These are phyloP conservation scores for Andrena chrysosceles DNA, from an alignment of 2,888 invertebrate genomes.

Conservation along the genomic window DNA sequence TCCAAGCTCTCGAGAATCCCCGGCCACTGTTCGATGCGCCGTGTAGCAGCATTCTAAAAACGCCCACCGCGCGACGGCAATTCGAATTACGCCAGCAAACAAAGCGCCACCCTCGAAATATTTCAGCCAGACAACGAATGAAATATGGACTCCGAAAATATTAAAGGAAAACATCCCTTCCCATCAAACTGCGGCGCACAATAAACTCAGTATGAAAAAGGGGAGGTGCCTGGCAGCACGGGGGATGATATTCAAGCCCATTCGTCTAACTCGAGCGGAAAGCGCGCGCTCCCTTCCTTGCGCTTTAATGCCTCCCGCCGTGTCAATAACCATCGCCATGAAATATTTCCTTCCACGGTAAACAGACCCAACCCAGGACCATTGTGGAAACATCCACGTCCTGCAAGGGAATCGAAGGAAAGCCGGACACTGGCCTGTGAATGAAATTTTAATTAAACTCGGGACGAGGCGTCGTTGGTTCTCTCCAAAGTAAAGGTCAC, in stretches of 20 bases:
- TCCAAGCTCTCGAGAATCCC: not conserved
- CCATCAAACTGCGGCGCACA: slow-evolving; percentile 7
- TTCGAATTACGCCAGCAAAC: not conserved
- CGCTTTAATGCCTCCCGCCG: slow-evolving; percentile 35
- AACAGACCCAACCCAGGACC: slow-evolving; percentile 29
- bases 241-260: slow-evolving; percentile 27
- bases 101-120: not conserved
- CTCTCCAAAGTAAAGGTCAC: not conserved
- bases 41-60: not conserved
- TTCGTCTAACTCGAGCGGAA: slow-evolving; percentile 42
- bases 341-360: slow-evolving; percentile 32
- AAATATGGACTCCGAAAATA: slow-evolving; percentile 41
- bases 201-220: slow-evolving; percentile 31
- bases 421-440: not conserved
- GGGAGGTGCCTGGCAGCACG: slow-evolving; percentile 3
- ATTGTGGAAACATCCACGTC: not conserved
- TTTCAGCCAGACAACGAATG: slow-evolving; percentile 19
- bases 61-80: too few species aligned
- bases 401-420: not conserved
- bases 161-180: slow-evolving; percentile 22
- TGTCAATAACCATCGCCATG: slow-evolving; percentile 36
- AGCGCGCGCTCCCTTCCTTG: slow-evolving; percentile 23
- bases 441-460: not conserved
- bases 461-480: not conserved
- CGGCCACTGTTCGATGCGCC: not conserved